Base-by-base conservation (phyloP, 2,888 invertebrate species). In the Eupithecia exiguata region DNA sequence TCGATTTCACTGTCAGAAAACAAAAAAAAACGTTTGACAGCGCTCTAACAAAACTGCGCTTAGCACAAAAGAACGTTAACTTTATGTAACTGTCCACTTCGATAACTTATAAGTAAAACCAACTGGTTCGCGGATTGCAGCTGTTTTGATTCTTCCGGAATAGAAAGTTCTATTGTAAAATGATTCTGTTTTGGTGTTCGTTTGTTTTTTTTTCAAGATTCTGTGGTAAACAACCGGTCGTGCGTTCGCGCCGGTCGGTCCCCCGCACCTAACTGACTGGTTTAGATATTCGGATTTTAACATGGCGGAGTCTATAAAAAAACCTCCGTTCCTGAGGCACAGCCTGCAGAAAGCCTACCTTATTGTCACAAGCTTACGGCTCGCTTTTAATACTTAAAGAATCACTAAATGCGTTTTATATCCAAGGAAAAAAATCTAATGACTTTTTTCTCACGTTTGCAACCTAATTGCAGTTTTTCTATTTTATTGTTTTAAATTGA, bases 11-110 rank as follows among this genome's bases (percentile, higher is more conserved):
- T 74, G 73, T 25, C 72, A 68, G 70, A 63, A 72, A 67, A 67
- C 46, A 69, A 76, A 76, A 76, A 77, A 70, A 72, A 74, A 38
- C 40, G 72, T 69, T 68, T 73, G 61, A 75, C 72, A 72, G 65
- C 72, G 78, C 74, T 72, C 43, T 72, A 76, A 73, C 74, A 83
- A 82, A 83, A 81, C 82, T 82, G 73, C 77, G 81, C 82, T 82
- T 79, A 84, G 86, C 87, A 90, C 86, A 82, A 90, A 90, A 87
- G 89, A 90, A 89, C 89, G 62, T 18, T 18, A 62, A 5, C 38
- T 21, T n/a, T 53, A 53, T 53, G 1, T 58, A 58, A 25, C 58
- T 14, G 21, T 53, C 53, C 21, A 53, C 53, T 53, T 21, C 12
- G 58, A 5, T 25, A 58, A 14, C 12, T 58, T 58, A 25, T 58